Conservation (phyloP, 2,888 invertebrate genomes). For the Macropis europaea region DNA sequence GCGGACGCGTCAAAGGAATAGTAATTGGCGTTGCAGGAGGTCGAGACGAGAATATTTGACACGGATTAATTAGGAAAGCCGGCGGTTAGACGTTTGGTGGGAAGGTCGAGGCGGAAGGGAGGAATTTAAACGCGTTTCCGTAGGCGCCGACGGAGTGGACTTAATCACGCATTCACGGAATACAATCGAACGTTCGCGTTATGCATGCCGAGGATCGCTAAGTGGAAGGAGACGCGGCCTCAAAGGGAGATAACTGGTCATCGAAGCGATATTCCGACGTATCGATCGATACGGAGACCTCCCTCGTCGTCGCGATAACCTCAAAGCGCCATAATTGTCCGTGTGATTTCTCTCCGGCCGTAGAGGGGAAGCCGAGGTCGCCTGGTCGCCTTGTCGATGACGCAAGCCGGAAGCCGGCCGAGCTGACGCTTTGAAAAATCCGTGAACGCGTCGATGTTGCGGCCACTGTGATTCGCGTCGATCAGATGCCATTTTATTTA, state of each 20-base stretch:
- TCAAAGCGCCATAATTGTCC: conserved; percentile 57
- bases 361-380: not conserved
- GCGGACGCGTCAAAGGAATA: too few species aligned
- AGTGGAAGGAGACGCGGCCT: conserved; percentile 48
- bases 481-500: too few species aligned
- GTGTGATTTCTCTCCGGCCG: conserved; percentile 6
- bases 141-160: conserved; percentile 44
- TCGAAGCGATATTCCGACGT: conserved; percentile 61
- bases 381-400: conserved; percentile 16
- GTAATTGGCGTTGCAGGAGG: too few species aligned
- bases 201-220: conserved; percentile 50
- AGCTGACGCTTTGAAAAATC: conserved; percentile 1
- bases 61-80: too few species aligned
- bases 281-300: conserved; percentile 55
- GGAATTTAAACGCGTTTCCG: conserved; percentile 36
- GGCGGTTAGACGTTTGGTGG: too few species aligned
- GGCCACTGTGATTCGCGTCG: too few species aligned
- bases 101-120: not conserved
- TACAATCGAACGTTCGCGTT: conserved; percentile 51
- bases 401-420: conserved; percentile 45
- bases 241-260: conserved; percentile 63
- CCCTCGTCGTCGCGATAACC: conserved; percentile 52
- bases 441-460: too few species aligned
- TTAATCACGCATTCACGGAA: conserved; percentile 53
- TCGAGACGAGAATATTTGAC: too few species aligned